These are phyloP conservation scores for Melanaphis sacchari DNA, from an alignment of 1,140 invertebrate genomes.

Conservation along the genomic window DNA sequence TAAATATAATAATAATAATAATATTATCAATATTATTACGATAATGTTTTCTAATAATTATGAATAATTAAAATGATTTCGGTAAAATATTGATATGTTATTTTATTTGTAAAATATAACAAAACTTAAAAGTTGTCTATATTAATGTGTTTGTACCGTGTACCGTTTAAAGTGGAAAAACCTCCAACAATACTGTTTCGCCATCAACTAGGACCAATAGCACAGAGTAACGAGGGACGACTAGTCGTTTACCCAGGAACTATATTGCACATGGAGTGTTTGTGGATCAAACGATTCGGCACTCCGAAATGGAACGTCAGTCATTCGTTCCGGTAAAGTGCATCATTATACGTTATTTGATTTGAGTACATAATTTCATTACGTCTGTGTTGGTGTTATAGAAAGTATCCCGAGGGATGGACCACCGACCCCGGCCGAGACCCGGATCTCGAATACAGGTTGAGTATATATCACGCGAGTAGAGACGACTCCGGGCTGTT, in stretches of 20 bases:
- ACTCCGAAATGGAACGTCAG: slow-evolving; percentile 84
- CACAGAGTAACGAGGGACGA: slow-evolving; percentile 84
- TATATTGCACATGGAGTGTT: slow-evolving; percentile 84
- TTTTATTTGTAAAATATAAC: background rate
- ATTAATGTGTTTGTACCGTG: background rate
- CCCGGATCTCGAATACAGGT: slow-evolving; percentile 79
- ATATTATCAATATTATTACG: background rate
- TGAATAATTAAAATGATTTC: background rate
- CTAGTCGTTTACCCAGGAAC: slow-evolving; percentile 85
- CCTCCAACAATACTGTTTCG: slow-evolving; percentile 84
- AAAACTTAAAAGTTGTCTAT: background rate
- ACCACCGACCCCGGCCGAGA: slow-evolving; percentile 79
- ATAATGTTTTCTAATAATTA: background rate
- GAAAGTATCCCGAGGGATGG: slow-evolving; percentile 84
- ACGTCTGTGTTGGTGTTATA: slow-evolving; percentile 59
- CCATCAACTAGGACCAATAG: slow-evolving; percentile 80
- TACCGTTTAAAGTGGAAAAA: slow-evolving; percentile 74
- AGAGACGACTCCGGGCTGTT: slow-evolving; percentile 82
- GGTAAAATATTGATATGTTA: background rate
- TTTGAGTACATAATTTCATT: background rate
- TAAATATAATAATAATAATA: background rate
- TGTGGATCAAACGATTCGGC: slow-evolving; percentile 84
- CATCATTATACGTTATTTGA: background rate
- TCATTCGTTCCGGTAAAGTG: slow-evolving; percentile 70
- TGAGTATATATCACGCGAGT: slow-evolving; percentile 80